Percentiles rank a stretch among this genome's conserved stretches.
Conservation (phyloP, 2,888 invertebrate species). For the Shargacucullia verbasci region DNA sequence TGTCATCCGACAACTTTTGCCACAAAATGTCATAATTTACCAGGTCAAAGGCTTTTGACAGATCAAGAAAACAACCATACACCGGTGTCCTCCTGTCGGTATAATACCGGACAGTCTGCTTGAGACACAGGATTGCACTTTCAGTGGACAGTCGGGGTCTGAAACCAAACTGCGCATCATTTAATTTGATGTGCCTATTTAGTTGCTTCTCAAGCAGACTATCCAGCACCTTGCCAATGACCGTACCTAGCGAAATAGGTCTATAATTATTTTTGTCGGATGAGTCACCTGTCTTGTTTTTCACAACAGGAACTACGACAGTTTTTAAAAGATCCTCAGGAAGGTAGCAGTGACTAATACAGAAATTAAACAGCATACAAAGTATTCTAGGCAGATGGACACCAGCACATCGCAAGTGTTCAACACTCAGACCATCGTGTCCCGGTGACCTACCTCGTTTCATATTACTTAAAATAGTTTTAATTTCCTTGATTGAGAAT, state of each 20-base stretch:
- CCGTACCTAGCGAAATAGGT: not conserved
- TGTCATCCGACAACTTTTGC: constrained; percentile 3
- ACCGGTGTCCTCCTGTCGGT: not conserved
- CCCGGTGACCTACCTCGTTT: no score
- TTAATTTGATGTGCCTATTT: not conserved
- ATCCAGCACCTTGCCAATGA: constrained; percentile 1
- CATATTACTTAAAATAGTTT: no score
- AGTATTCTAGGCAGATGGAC: not conserved
- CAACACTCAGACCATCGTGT: no score
- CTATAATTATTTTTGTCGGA: constrained; percentile 2
- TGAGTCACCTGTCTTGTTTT: constrained; percentile 4
- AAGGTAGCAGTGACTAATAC: not conserved
- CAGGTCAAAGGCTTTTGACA: constrained; percentile 3
- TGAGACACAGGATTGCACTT: constrained; percentile 1
- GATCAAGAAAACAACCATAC: constrained; percentile 2
- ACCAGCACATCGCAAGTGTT: no score
- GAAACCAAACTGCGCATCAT: constrained; percentile 3
- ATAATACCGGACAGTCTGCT: no score
- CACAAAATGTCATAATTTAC: constrained; percentile 1
- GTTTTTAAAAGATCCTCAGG: constrained; percentile 7
- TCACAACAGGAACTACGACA: constrained; percentile 1
- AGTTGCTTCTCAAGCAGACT: not conserved
- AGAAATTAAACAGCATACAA: constrained; percentile 1
- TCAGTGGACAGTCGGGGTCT: not conserved
- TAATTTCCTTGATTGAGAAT: no score